phyloP scores from a whole-genome alignment of 2,113 vertebrate species.

The Muscicapa adusta region DNA sequence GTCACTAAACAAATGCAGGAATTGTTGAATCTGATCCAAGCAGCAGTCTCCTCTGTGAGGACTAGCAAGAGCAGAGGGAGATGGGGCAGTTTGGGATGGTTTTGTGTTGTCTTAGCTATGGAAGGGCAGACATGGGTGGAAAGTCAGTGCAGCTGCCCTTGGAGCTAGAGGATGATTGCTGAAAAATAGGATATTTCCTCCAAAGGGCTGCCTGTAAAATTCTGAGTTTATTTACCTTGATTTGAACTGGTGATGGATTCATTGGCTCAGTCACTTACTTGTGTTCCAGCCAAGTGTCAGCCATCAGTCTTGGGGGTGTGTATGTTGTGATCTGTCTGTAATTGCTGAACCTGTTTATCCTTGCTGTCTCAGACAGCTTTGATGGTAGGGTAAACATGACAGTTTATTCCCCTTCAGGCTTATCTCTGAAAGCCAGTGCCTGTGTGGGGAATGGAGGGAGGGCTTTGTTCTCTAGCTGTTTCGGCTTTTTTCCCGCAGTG shows the following conservation, averaged over 20 bases:
- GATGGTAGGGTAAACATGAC: neutral
- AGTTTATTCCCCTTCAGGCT: neutral
- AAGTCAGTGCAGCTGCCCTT: neutral
- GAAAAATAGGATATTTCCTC: neutral
- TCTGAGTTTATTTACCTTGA: neutral
- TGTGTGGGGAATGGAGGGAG: neutral
- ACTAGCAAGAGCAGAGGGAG: neutral
- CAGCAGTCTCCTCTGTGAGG: neutral
- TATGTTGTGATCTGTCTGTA: neutral
- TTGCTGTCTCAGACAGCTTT: neutral
- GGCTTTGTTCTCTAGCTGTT: neutral
- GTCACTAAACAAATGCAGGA: neutral
- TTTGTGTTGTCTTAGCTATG: neutral
- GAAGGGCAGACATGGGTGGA: neutral
- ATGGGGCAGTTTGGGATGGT: neutral
- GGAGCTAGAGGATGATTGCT: neutral
- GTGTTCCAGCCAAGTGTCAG: neutral
- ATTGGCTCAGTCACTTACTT: neutral
- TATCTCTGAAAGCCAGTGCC: neutral
- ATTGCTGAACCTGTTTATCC: conserved; percentile 36
- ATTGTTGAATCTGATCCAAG: neutral
- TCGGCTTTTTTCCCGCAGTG: conserved; percentile 35
- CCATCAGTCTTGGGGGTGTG: neutral
- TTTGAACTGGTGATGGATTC: neutral
- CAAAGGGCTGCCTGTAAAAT: neutral